These are phyloP conservation scores for Heliconius ethilla DNA, from an alignment of 2,888 invertebrate genomes.

Conservation along the genomic window DNA sequence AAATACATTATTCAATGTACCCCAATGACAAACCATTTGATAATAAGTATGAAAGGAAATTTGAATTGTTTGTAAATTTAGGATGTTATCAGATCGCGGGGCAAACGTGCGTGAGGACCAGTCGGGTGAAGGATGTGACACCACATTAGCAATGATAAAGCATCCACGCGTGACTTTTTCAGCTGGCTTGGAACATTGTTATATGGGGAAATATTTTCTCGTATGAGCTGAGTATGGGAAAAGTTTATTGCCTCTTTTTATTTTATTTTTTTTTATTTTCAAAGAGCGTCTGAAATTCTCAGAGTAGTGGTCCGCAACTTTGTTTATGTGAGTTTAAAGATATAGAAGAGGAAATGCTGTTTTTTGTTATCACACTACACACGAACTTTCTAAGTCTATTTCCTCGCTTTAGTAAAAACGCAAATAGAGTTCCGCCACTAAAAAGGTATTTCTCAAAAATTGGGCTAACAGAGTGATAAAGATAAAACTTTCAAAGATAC, in stretches of 20 bases:
- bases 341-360: too few species aligned
- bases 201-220: neutral
- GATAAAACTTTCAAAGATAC: neutral
- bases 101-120: constrained; percentile 18
- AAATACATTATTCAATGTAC: neutral
- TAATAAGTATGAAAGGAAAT: constrained; percentile 15
- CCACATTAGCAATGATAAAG: constrained; percentile 28
- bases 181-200: constrained; percentile 1
- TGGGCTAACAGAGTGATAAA: too few species aligned
- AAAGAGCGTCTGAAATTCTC: too few species aligned
- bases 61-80: constrained; percentile 24
- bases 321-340: too few species aligned
- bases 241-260: neutral
- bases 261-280: neutral
- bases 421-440: too few species aligned
- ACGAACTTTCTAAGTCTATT: too few species aligned
- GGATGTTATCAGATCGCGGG: constrained; percentile 10
- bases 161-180: constrained; percentile 25
- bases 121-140: constrained; percentile 18
- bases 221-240: constrained; percentile 16
- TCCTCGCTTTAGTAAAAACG: too few species aligned
- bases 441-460: too few species aligned
- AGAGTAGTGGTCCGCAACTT: too few species aligned
- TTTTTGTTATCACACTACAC: too few species aligned
- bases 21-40: neutral